A percentile compares a stretch with the other conserved stretches of the same genome.
Evolutionary conservation across 1,140 invertebrate genomes (phyloP).

Genomic region (Onthophagus taurus): DNA sequence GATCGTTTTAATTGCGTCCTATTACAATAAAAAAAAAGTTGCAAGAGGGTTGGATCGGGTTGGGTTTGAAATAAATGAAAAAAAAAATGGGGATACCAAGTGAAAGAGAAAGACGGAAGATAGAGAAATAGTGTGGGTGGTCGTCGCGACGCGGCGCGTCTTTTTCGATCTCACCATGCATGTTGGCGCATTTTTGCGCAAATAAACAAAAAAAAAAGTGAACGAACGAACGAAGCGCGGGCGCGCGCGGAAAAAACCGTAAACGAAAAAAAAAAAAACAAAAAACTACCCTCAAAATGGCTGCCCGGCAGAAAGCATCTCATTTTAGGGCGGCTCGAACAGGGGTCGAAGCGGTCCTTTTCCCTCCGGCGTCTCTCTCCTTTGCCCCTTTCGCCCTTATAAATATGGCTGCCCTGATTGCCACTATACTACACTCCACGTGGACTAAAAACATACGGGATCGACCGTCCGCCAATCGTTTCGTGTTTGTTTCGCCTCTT

Average conservation of each 20-base stretch:
- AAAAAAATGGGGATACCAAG: too few relatives aligned
- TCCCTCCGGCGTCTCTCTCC: conserved; percentile 38
- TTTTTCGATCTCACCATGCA: not conserved
- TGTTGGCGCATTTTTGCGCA: not conserved
- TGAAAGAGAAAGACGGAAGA: conserved; percentile 22
- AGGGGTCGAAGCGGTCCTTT: conserved; percentile 37
- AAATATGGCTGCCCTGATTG: conserved; percentile 41
- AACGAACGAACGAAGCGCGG: not conserved
- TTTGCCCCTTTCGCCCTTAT: conserved; percentile 38
- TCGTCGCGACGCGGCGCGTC: not conserved
- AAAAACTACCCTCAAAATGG: conserved; percentile 40
- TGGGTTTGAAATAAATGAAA: too few relatives aligned
- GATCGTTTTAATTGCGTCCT: too few relatives aligned
- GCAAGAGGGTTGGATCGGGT: too few relatives aligned
- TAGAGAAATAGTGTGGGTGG: not conserved
- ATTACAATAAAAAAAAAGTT: too few relatives aligned
- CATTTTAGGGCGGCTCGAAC: conserved; percentile 39
- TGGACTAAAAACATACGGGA: conserved; percentile 23
- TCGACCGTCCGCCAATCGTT: conserved; percentile 20
- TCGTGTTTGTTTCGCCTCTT: not conserved
- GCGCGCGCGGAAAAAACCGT: conserved; percentile 14
- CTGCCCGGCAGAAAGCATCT: conserved; percentile 40
- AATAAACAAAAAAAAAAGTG: conserved; percentile 3
- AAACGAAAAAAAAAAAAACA: conserved; percentile 27
- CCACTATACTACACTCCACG: conserved; percentile 37